Evolutionary conservation across 2,797 vertebrate species (phyloP), one percentile per base, ranked within the genome.

Genomic region (Poecilia wingei): DNA sequence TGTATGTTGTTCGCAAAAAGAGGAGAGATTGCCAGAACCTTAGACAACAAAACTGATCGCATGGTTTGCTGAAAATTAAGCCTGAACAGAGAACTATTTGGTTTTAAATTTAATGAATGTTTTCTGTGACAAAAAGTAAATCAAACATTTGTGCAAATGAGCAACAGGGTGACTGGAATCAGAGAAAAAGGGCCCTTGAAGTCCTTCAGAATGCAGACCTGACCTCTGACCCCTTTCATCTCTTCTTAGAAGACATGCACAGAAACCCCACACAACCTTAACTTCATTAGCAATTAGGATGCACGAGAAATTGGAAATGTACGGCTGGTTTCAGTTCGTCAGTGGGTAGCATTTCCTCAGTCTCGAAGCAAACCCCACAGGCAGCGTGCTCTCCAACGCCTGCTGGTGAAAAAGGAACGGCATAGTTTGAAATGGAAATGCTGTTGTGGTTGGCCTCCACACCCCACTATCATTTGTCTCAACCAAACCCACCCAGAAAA

Each of bases 281-380:
- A 73, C 78, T 86, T 95, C 90, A 85, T 83, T 93, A 93, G 88
- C 93, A 95, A 93, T 95, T 96, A 95, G 94, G 91, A 92, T 77
- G 88, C 80, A 89, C 87, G 91, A 87, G 91, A 95, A 93, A 94
- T 91, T 94, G 93, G 92, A 94, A 95, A 94, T 95, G 91, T 93
- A 93, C 95, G 93, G 94, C 93, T 88, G 95, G 94, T 93, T 90
- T 79, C 36, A 89, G 72, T 91, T 84, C 83, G 84, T 88, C 83
- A 79, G 80, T 1, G 79, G 83, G 64, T 75, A 78, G 84, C 88
- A 88, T 88, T 92, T 94, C 92, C 92, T 92, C 78, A 31, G 72
- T 79, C 69, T 86, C 73, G 77, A 55, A 74, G 79, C 77, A 79
- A 78, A 77, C 88, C 68, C 71, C 87, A 85, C 79, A 79, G 76